Percentiles rank a stretch among this genome's conserved stretches.
Evolutionary conservation across 2,113 vertebrate genomes (phyloP).

Genomic region (Myotis davidii): DNA sequence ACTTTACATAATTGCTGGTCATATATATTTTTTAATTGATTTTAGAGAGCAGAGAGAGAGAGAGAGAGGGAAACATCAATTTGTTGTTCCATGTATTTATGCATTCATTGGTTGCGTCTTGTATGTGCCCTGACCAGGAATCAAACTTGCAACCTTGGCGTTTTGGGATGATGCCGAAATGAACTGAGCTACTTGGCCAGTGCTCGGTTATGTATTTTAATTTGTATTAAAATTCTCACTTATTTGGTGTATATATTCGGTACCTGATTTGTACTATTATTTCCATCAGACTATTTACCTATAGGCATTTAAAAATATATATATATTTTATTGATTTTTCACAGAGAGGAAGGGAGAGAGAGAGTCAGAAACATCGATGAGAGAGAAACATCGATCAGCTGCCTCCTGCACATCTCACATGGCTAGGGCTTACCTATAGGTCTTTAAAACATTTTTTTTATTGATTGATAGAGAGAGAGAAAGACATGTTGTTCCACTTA

Average conservation of each 20-base stretch:
- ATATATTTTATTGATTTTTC: no score
- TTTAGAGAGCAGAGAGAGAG: not conserved
- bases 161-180: no score
- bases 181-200: no score
- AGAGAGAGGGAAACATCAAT: not conserved
- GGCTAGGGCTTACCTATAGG: not conserved
- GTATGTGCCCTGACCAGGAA: not conserved
- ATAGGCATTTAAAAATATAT: no score
- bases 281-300: not conserved
- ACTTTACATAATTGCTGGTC: not conserved
- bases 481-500: not conserved
- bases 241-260: not conserved
- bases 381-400: no score
- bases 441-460: not conserved
- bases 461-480: not conserved
- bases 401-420: no score
- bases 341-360: no score
- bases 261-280: not conserved
- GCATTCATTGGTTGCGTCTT: not conserved
- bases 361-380: no score
- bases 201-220: not conserved
- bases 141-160: not conserved
- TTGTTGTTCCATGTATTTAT: no score
- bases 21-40: not conserved
- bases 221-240: constrained; percentile 7